Conservation (phyloP, 1,140 invertebrate genomes). For the Heterodera schachtii region DNA sequence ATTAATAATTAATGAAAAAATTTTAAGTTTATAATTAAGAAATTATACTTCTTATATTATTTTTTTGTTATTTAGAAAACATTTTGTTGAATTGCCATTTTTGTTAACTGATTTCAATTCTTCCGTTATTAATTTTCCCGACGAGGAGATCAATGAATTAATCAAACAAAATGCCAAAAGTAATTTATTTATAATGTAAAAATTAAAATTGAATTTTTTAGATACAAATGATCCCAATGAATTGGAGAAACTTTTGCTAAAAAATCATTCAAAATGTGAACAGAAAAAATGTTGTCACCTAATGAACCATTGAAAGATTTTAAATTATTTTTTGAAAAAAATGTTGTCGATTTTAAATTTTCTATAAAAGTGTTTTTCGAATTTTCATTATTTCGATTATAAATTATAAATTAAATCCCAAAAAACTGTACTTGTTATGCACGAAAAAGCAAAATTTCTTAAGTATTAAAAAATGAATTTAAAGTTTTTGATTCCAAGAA, state of each 20-base stretch:
- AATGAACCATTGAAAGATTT: no score
- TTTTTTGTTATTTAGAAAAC: not conserved
- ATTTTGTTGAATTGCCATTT: not conserved
- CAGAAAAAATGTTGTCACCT: not conserved
- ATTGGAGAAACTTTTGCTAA: not conserved
- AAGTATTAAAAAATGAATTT: no score
- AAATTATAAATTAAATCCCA: no score
- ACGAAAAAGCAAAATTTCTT: no score
- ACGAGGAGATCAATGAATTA: not conserved
- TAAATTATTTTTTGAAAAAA: no score
- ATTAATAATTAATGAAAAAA: not conserved
- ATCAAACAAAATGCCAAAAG: not conserved
- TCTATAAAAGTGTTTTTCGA: no score
- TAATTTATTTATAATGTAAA: not conserved
- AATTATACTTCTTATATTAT: no score
- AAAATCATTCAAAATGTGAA: not conserved
- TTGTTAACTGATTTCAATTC: not conserved
- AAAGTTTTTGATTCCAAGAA: no score
- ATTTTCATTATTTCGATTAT: no score
- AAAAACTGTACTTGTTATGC: no score
- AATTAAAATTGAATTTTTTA: not conserved
- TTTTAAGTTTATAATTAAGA: no score
- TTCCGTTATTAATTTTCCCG: not conserved
- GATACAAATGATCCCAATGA: not conserved
- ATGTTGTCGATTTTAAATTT: no score